A percentile compares a stretch with the other conserved stretches of the same genome.
These are phyloP conservation scores for Callionymus lyra DNA, from an alignment of 2,113 vertebrate species.

Conservation along the genomic window DNA sequence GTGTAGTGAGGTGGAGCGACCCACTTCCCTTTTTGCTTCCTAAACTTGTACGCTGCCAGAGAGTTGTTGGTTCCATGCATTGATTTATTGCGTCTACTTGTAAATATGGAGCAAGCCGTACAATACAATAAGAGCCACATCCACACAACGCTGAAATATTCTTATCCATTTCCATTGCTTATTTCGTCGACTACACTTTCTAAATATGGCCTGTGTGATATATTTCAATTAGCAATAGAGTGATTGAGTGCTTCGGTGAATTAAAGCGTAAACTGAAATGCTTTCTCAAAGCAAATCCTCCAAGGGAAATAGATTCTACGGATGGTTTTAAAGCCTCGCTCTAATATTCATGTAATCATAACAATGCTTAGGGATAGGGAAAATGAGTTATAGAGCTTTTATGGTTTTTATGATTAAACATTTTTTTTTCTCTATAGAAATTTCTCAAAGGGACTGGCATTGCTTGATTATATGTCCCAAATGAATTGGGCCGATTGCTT, in stretches of 20 bases:
- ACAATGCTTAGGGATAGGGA: slow-evolving; percentile 32
- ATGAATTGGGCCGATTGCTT: too few relatives aligned
- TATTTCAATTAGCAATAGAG: slow-evolving; percentile 48
- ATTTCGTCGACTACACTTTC: slow-evolving; percentile 25
- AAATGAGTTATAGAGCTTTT: slow-evolving; percentile 22
- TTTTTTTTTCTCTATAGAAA: neutral
- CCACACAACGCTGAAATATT: slow-evolving; percentile 21
- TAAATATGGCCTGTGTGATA: slow-evolving; percentile 45
- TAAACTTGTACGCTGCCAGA: neutral
- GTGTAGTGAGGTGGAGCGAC: neutral
- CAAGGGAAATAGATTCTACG: slow-evolving; percentile 33
- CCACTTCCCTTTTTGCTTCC: slow-evolving; percentile 1
- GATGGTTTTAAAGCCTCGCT: slow-evolving; percentile 38
- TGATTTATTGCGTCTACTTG: slow-evolving; percentile 5
- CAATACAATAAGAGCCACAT: slow-evolving; percentile 17
- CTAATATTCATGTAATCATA: slow-evolving; percentile 42
- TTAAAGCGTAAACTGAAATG: slow-evolving; percentile 46
- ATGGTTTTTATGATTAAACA: neutral
- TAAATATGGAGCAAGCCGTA: slow-evolving; percentile 1
- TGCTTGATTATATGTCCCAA: too few relatives aligned
- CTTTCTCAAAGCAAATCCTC: slow-evolving; percentile 43
- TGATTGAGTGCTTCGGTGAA: slow-evolving; percentile 47
- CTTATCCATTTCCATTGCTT: slow-evolving; percentile 24
- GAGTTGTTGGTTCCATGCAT: slow-evolving; percentile 6
- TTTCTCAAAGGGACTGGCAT: neutral